Conservation (phyloP, 2,113 vertebrate species). For the Anoplopoma fimbria region DNA sequence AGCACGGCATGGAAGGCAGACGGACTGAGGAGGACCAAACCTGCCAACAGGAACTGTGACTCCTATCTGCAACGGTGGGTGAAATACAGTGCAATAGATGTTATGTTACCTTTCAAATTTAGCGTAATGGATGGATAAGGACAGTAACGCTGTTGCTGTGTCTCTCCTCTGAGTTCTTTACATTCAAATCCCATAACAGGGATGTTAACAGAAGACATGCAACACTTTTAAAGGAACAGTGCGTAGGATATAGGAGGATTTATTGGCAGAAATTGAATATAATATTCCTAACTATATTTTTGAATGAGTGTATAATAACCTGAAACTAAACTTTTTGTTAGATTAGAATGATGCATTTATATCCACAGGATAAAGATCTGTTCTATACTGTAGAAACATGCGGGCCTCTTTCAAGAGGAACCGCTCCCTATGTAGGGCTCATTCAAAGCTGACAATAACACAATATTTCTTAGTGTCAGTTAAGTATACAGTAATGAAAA, state of each 20-base stretch:
- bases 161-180: too few species aligned
- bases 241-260: background rate
- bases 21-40: slow-evolving; percentile 44
- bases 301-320: background rate
- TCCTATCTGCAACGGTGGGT: slow-evolving; percentile 86
- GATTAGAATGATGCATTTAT: background rate
- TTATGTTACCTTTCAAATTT: background rate
- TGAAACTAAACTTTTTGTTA: background rate
- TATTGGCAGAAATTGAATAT: background rate
- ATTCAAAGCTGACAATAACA: background rate
- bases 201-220: background rate
- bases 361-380: background rate
- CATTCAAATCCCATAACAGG: background rate
- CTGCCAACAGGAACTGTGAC: slow-evolving; percentile 57
- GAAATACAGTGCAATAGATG: background rate
- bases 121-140: too few species aligned
- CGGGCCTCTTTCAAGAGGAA: too few species aligned
- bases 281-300: background rate
- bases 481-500: background rate
- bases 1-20: slow-evolving; percentile 61
- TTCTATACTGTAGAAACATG: too few species aligned
- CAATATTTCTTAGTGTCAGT: background rate
- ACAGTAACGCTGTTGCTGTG: background rate
- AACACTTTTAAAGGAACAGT: background rate
- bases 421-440: background rate